Conservation (phyloP, 2,888 invertebrate genomes). For the Himalopsyche kuldschensis region DNA sequence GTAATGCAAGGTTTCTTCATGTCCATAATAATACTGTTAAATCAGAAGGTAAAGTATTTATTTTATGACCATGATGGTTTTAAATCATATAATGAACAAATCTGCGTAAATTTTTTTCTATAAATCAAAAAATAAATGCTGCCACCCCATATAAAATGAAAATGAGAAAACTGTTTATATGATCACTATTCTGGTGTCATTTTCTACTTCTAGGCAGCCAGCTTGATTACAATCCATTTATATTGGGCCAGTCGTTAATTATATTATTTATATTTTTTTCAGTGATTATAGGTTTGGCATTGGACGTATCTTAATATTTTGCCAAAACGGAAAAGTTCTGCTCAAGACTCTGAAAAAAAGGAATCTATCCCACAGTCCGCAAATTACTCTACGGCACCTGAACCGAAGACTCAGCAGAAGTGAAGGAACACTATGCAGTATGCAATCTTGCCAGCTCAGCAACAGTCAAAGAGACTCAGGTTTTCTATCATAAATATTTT, state of each 20-base stretch:
- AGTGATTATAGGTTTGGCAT: conserved; percentile 58
- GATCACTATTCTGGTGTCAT: too few species aligned
- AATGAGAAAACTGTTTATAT: too few species aligned
- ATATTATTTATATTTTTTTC: background rate
- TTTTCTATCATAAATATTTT: background rate
- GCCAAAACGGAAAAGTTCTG: conserved; percentile 51
- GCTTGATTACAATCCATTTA: background rate
- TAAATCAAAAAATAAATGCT: too few species aligned
- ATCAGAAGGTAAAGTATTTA: too few species aligned
- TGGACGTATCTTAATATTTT: conserved; percentile 57
- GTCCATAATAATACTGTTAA: too few species aligned
- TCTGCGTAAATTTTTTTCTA: background rate
- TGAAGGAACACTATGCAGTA: conserved; percentile 51
- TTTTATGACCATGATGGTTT: too few species aligned
- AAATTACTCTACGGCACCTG: conserved; percentile 31
- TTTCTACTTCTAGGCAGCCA: too few species aligned
- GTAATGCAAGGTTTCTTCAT: background rate
- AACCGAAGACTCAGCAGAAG: conserved; percentile 53
- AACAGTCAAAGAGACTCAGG: conserved; percentile 40
- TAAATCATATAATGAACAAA: too few species aligned
- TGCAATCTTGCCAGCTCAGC: conserved; percentile 7
- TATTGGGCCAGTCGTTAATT: too few species aligned
- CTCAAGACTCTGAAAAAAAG: conserved; percentile 44
- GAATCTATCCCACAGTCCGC: conserved; percentile 16
- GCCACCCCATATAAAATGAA: too few species aligned